Base-by-base conservation (phyloP, 2,797 vertebrate species). In the Buphagus erythrorhynchus region DNA sequence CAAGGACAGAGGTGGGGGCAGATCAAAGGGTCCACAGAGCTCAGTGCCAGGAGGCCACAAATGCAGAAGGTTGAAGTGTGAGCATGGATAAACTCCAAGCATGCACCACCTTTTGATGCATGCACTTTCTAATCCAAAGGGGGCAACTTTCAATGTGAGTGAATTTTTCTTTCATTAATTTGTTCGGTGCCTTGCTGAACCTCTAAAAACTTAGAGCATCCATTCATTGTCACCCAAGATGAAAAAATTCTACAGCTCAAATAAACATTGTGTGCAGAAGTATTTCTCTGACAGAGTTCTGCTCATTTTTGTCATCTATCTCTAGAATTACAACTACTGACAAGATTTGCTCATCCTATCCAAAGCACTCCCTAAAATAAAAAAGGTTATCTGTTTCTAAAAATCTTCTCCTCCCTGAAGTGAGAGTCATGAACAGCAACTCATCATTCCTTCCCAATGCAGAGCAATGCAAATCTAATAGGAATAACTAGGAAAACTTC, bases 201-300 rank as follows among this genome's bases (percentile, higher is more conserved):
- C 16, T 71, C 62, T 61, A 26, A 57, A 83, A 88, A 40, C 12
- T 33, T 49, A 46, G 5, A 83, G 29, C 73, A 88, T 49, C 75
- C 57, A 69, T 54, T 83, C 43, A 17, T 5, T 42, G 57, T 36
- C 35, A 42, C 24, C 22, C 0, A 0, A 62, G 49, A 54, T 29
- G 13, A 68, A 68, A 80, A 79, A 31, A 33, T 33, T 65, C 57
- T 33, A 38, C 38, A 72, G 21, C 38, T 88, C 67, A 88, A 90
- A 76, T 42, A 82, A 79, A 86, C 0, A 0, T 38, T 85, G 46
- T 2, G 1, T 55, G 61, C 25, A 65, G 54, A 92, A 71, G 16
- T 52, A 43, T 62, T 88, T 88, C 9, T 65, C 59, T 71, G 72
- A 43, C 26, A 88, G n/a, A 80, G 24, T 65, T 95, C 69, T 81